Evolutionary conservation across 2,888 invertebrate species (phyloP).

Genomic region (Coleophora flavipennella): DNA sequence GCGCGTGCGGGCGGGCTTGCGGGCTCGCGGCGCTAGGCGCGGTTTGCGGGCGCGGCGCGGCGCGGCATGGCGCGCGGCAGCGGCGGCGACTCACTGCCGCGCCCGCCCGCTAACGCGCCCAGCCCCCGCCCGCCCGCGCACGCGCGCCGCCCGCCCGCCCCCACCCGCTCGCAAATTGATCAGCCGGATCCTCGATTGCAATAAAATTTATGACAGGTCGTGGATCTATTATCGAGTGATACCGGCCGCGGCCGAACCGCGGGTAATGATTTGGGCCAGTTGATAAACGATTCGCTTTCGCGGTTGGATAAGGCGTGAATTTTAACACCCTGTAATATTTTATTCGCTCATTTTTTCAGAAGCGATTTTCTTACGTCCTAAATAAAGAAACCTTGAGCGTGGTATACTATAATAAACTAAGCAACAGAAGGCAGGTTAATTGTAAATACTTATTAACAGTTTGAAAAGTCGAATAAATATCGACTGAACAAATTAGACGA

Average conservation of each 20-base stretch:
- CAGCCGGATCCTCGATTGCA: conserved; percentile 64
- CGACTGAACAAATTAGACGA: too few relatives aligned
- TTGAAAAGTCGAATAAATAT: too few relatives aligned
- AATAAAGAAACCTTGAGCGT: too few relatives aligned
- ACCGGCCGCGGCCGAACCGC: conserved; percentile 30
- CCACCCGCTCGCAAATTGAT: conserved; percentile 46
- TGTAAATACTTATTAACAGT: too few relatives aligned
- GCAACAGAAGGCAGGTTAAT: too few relatives aligned
- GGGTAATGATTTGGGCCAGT: conserved; percentile 30
- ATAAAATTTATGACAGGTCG: conserved; percentile 67
- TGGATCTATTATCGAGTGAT: conserved; percentile 62
- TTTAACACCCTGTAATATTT: too few relatives aligned
- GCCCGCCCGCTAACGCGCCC: conserved; percentile 29
- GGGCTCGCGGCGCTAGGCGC: conserved; percentile 65
- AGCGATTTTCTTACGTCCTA: too few relatives aligned
- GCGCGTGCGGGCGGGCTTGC: conserved; percentile 36
- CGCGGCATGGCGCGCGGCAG: conserved; percentile 25
- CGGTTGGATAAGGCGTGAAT: conserved; percentile 14
- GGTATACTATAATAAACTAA: too few relatives aligned
- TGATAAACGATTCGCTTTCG: conserved; percentile 28
- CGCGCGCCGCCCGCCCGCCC: conserved; percentile 22
- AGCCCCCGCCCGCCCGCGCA: conserved; percentile 6
- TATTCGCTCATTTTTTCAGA: too few relatives aligned
- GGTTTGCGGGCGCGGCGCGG: conserved; percentile 55
- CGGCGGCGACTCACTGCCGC: conserved; percentile 28